Conservation (phyloP, 2,113 vertebrate species). For the Alligator mississippiensis region DNA sequence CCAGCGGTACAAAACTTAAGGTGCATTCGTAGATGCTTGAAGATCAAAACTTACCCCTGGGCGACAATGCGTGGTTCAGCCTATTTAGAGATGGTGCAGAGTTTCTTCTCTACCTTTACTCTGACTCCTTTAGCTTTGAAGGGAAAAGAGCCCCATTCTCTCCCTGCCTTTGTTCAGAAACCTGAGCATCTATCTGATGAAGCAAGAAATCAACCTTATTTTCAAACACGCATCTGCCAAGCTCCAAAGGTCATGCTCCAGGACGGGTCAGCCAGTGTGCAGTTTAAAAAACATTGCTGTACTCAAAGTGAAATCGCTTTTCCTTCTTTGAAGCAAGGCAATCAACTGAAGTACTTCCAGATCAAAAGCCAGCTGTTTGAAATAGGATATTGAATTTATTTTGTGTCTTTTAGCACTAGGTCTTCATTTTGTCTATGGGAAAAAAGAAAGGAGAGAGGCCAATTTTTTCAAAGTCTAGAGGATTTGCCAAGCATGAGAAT, state of each 20-base stretch:
- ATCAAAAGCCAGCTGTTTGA: slow-evolving; percentile 48
- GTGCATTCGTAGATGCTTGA: neutral
- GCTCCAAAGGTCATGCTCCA: neutral
- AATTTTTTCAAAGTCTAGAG: slow-evolving; percentile 20
- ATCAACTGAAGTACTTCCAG: slow-evolving; percentile 57
- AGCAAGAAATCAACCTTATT: neutral
- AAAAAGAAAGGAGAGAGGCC: neutral
- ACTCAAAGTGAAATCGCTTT: slow-evolving; percentile 46
- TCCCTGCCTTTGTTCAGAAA: neutral
- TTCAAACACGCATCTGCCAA: neutral
- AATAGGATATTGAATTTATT: slow-evolving; percentile 50
- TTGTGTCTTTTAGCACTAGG: slow-evolving; percentile 15
- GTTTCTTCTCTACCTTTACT: neutral
- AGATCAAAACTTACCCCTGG: neutral
- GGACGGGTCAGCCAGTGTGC: slow-evolving; percentile 31
- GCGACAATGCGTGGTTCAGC: neutral
- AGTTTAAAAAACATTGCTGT: slow-evolving; percentile 26
- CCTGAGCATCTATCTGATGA: neutral
- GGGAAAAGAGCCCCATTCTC: neutral
- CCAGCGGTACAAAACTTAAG: neutral
- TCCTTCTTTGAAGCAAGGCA: slow-evolving; percentile 13
- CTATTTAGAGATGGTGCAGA: accelerated
- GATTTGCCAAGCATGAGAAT: slow-evolving; percentile 30
- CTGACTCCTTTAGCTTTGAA: neutral
- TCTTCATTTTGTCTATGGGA: slow-evolving; percentile 21